Evolutionary conservation across 2,888 invertebrate genomes (phyloP), one percentile per base, ranked within the genome.

Genomic region (Hipparchia semele): DNA sequence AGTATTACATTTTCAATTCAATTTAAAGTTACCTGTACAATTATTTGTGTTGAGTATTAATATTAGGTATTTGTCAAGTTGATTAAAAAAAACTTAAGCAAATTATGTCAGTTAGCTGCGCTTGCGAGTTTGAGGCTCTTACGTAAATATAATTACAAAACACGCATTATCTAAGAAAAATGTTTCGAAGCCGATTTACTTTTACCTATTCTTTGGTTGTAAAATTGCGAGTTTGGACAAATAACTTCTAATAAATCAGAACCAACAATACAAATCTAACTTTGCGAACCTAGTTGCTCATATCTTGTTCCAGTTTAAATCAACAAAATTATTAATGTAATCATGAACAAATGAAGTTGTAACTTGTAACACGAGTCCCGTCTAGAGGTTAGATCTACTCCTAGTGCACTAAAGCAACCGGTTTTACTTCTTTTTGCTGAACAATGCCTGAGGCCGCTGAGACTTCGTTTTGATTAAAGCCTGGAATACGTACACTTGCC

Each of bases 391-490:
- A 73, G 73, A 74, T 68, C 72, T 73, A 6, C 72, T 73, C 72
- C 75, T 73, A 73, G 73, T 73, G 68, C 76, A 73, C 69, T 74
- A 73, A 64, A 72, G 73, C 46, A 77, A 80, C 80, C 79, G 78
- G 80, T 80, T 79, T 72, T 58, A 76, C 77, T 74, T 77, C 80
- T 80, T 80, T 79, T 80, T 64, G 72, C 70, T 77, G 69, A 73
- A 74, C 73, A 75, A 77, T 79, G 79, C 78, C 76, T 79, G 72
- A 72, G 69, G 75, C 75, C 73, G 73, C 72, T 75, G 76, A 73
- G 67, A 56, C 54, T 62, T 64, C 65, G 61, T 66, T 73, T 70
- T 67, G 54, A 62, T 59, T 68, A 68, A 68, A 39, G 49, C 59
- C 23, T 49, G 23, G 49, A 46, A 12, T 59, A 46, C 13, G n/a